phyloP scores from a whole-genome alignment of 2,797 vertebrate species.

The Darevskia mixta region DNA sequence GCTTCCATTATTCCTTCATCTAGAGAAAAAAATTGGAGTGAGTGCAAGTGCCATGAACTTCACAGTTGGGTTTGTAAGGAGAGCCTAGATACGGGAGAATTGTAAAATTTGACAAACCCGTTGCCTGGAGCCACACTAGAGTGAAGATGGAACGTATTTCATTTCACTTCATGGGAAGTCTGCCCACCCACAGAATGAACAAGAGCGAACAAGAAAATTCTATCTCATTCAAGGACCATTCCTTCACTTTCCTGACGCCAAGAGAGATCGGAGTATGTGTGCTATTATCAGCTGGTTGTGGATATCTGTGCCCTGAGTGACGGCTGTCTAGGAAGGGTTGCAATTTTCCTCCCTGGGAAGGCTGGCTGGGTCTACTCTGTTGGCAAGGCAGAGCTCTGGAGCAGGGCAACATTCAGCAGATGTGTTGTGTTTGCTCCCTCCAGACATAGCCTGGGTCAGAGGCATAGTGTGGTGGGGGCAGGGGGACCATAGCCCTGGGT shows the following conservation, averaged over 20 bases:
- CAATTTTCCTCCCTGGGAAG: not conserved
- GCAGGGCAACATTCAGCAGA: not conserved
- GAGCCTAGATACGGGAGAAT: rapidly evolving
- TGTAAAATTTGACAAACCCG: not conserved
- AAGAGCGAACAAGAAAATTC: not conserved
- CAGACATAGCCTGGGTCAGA: not conserved
- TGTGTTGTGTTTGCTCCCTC: not conserved
- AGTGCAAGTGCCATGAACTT: not conserved
- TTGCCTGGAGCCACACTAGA: not conserved
- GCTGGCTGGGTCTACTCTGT: not conserved
- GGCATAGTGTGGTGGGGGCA: not conserved
- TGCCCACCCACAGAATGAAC: not conserved
- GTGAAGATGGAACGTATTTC: not conserved
- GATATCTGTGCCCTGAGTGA: not conserved
- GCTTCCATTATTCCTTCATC: not conserved
- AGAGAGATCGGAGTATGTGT: not conserved
- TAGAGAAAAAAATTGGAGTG: not conserved
- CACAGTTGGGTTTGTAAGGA: constrained; percentile 30
- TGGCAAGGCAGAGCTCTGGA: not conserved
- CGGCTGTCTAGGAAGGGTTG: not conserved
- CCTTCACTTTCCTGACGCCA: not conserved
- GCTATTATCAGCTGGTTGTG: not conserved
- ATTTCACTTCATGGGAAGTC: not conserved
- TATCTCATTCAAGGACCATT: not conserved
- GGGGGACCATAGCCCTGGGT: no score